Evolutionary conservation across 1,140 invertebrate genomes (phyloP), one percentile per base, ranked within the genome.

Genomic region (Drosophila oshimai): DNA sequence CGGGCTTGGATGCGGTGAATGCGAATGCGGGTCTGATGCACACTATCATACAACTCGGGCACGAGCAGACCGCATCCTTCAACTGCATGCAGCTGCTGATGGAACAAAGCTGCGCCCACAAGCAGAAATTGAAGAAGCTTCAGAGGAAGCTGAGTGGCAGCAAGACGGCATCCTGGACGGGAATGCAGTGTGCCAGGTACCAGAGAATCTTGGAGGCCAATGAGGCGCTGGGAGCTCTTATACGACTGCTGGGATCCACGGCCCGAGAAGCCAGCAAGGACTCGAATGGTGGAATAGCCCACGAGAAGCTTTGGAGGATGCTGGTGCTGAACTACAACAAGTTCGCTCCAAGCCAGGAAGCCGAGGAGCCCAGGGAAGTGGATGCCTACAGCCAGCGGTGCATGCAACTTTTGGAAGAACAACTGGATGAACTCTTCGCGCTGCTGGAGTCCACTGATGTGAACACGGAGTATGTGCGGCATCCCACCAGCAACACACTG

Each of bases 91-190:
- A 96, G 89, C 94, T 96, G 71, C 92, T 97, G 4, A 94, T 95
- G 70, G 94, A 94, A 5, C 94, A 93, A 53, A 94, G 94, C 26
- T 94, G 96, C 45, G 93, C 95, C 2, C 93, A 97, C 1, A 94
- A 96, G 74, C 95, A 96, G 78, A 95, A 97, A 89, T 93, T 97
- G 4, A 97, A 97, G 91, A 93, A 94, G 60, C 94, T 98, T 2
- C 92, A 96, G 37, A 92, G 96, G 17, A 93, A 95, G 6, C 60
- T 90, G 5, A 91, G 95, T 1, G 92, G 92, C 31, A 93, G 80
- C 15, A 74, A 77, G 29, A 74, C 70, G 0, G 64, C 78, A 0
- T 93, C 93, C 42, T 91, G 92, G 10, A 92, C 90, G 45, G 91
- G 93, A 18, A 91, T 93, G 13, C 93, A 93, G 62, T 93, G 95